Evolutionary conservation across 2,888 invertebrate species (phyloP).

Genomic region (Branchipolynoe longqiensis): DNA sequence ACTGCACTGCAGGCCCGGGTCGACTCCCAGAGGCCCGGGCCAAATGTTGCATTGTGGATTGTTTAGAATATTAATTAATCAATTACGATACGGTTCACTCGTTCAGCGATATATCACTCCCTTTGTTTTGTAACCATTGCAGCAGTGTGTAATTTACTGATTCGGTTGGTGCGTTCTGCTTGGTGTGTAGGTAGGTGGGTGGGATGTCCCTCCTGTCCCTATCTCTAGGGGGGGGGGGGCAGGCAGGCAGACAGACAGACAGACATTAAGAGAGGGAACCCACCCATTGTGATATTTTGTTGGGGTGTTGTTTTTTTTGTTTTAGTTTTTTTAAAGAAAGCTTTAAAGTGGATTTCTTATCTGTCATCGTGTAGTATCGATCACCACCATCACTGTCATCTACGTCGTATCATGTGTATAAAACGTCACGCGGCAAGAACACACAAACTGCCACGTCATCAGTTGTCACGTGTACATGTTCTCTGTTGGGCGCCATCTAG

Average conservation of each 20-base stretch:
- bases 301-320: too few species aligned
- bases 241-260: background rate
- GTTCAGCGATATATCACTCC: too few species aligned
- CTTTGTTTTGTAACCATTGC: too few species aligned
- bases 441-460: background rate
- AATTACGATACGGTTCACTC: too few species aligned
- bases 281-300: constrained; percentile 41
- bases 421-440: background rate
- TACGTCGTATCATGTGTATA: background rate
- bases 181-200: constrained; percentile 1
- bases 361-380: too few species aligned
- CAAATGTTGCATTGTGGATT: too few species aligned
- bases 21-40: too few species aligned
- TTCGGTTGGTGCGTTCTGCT: constrained; percentile 1
- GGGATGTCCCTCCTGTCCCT: background rate
- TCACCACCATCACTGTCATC: constrained; percentile 5
- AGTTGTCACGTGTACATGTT: constrained; percentile 28
- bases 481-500: background rate
- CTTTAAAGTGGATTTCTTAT: constrained; percentile 22
- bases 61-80: too few species aligned
- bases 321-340: constrained; percentile 7
- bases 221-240: too few species aligned
- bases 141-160: background rate
- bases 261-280: background rate
- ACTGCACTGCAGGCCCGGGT: too few species aligned